Evolutionary conservation across 2,797 vertebrate genomes (phyloP).

Genomic region (Pseudochaenichthys georgianus): DNA sequence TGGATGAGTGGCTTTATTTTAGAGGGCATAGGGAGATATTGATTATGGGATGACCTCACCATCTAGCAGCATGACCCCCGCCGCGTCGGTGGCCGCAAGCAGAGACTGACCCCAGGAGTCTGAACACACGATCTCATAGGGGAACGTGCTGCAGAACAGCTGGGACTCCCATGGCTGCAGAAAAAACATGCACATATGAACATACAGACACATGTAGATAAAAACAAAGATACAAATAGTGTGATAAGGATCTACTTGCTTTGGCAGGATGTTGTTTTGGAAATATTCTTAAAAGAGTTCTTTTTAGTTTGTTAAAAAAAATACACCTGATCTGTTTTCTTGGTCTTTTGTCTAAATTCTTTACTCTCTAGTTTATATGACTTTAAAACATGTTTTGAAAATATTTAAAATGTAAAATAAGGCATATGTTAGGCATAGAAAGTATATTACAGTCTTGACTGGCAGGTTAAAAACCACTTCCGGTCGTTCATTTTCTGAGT

Average conservation of each 20-base stretch:
- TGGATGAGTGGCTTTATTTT: slow-evolving; percentile 51
- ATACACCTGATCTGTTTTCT: no score
- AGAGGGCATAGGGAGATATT: slow-evolving; percentile 42
- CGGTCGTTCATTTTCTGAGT: no score
- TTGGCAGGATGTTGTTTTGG: not conserved
- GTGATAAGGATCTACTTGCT: not conserved
- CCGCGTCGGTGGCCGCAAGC: slow-evolving; percentile 93
- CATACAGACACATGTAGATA: not conserved
- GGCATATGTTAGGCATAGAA: no score
- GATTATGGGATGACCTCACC: slow-evolving; percentile 86
- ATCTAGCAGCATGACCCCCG: slow-evolving; percentile 94
- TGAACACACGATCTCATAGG: slow-evolving; percentile 92
- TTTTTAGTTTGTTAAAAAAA: no score
- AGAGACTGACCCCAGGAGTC: slow-evolving; percentile 98
- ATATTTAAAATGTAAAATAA: no score
- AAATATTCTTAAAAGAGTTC: not conserved
- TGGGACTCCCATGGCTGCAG: slow-evolving; percentile 98
- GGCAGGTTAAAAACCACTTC: no score
- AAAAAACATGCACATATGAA: slow-evolving; percentile 10
- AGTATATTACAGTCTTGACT: no score
- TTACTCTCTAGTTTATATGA: no score
- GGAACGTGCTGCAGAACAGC: slow-evolving; percentile 94
- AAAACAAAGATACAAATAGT: not conserved
- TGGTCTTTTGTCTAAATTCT: no score
- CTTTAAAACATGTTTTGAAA: no score